phyloP scores from a whole-genome alignment of 2,888 invertebrate genomes.

The Ceriagrion tenellum region DNA sequence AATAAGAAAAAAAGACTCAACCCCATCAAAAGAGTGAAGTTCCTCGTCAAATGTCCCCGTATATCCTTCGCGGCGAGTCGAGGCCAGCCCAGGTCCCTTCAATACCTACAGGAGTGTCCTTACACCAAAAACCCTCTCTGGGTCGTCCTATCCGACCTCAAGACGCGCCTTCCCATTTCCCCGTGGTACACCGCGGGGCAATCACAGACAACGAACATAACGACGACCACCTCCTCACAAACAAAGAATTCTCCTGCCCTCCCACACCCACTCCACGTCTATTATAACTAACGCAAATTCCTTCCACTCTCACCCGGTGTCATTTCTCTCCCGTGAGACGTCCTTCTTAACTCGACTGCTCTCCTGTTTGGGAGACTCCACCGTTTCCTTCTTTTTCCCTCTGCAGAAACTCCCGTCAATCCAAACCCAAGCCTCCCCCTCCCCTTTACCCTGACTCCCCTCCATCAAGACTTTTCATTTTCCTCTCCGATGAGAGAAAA shows the following conservation, averaged over 20 bases:
- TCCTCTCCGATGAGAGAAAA: not conserved
- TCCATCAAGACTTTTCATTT: conserved; percentile 12
- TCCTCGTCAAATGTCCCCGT: not conserved
- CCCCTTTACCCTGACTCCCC: not conserved
- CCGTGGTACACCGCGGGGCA: not conserved
- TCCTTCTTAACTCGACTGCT: not conserved
- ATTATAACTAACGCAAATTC: conserved; percentile 20
- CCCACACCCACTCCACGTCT: not conserved
- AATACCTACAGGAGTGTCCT: not conserved
- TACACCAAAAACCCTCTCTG: not conserved
- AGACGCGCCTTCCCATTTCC: not conserved
- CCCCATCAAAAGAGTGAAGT: not conserved
- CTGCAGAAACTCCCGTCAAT: not conserved
- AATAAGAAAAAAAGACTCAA: not conserved
- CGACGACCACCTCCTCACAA: not conserved
- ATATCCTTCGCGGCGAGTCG: not conserved
- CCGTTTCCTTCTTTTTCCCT: not conserved
- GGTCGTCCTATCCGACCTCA: not conserved
- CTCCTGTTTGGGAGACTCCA: not conserved
- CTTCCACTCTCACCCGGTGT: conserved; percentile 36
- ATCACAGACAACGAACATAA: not conserved
- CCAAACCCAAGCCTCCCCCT: not conserved
- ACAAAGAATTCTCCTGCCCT: not conserved
- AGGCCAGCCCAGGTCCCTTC: not conserved
- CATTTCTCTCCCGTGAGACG: not conserved